These are phyloP conservation scores for Ctenopoma multispine DNA, from an alignment of 2,797 vertebrate species.

Conservation along the genomic window DNA sequence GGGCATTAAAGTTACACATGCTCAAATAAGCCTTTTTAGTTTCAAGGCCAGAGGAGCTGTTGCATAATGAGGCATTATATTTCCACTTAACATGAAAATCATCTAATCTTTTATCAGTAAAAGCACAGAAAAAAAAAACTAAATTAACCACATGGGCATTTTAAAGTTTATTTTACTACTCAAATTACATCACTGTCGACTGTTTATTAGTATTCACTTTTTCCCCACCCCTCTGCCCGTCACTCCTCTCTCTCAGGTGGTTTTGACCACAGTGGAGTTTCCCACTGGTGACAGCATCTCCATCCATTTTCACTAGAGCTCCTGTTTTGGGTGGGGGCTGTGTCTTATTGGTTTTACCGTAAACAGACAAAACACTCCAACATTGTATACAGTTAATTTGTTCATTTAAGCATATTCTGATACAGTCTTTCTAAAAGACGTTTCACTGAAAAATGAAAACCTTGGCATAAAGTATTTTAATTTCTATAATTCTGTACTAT, in stretches of 20 bases:
- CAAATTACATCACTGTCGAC: too few relatives aligned
- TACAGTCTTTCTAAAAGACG: not conserved
- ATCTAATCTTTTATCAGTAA: too few relatives aligned
- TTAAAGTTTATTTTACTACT: too few relatives aligned
- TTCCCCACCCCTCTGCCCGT: not conserved
- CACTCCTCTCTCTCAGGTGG: constrained; percentile 14
- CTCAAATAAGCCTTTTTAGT: too few relatives aligned
- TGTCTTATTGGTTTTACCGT: constrained; percentile 18
- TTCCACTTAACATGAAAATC: too few relatives aligned
- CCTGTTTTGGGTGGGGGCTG: constrained; percentile 19
- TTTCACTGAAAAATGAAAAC: not conserved
- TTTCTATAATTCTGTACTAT: not conserved
- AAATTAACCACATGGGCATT: too few relatives aligned
- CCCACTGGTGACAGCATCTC: constrained; percentile 24
- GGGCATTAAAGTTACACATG: too few relatives aligned
- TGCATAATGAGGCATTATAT: too few relatives aligned
- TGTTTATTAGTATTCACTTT: not conserved
- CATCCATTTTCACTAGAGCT: constrained; percentile 47
- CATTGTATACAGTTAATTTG: not conserved
- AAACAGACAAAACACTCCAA: constrained; percentile 2
- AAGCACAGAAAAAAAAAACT: too few relatives aligned
- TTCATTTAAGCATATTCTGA: not conserved
- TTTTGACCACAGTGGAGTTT: constrained; percentile 8
- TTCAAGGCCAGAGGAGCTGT: too few relatives aligned
- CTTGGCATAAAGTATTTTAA: not conserved